phyloP scores from a whole-genome alignment of 2,113 vertebrate species.

The Pica pica region DNA sequence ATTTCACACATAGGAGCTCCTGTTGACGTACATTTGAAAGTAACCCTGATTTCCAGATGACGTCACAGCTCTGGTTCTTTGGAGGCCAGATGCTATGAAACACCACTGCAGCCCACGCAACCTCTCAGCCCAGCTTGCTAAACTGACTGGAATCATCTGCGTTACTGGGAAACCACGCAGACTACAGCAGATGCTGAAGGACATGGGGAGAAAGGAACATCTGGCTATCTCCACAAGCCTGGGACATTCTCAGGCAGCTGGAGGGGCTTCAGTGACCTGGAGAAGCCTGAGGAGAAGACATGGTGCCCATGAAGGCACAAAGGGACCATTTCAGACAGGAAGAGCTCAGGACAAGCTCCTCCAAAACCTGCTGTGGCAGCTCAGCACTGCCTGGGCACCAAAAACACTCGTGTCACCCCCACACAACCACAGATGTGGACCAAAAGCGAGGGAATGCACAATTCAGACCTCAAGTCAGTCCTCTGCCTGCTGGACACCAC shows the following conservation, averaged over 20 bases:
- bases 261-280: not conserved
- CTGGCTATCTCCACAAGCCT: not conserved
- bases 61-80: not conserved
- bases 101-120: not conserved
- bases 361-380: not conserved
- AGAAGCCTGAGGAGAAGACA: not conserved
- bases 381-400: not conserved
- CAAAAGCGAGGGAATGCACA: not conserved
- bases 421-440: not conserved
- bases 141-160: not conserved
- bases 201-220: not conserved
- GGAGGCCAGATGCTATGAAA: not conserved
- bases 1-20: not conserved
- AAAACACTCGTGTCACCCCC: not conserved
- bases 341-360: not conserved
- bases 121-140: not conserved
- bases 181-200: not conserved
- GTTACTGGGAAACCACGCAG: not conserved
- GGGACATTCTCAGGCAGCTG: not conserved
- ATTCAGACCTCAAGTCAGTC: not conserved
- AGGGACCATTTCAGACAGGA: not conserved
- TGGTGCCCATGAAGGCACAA: not conserved
- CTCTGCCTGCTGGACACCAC: not conserved
- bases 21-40: not conserved
- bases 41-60: not conserved